phyloP scores from a whole-genome alignment of 2,888 invertebrate species.

The Parapristionchus giblindavisi region DNA sequence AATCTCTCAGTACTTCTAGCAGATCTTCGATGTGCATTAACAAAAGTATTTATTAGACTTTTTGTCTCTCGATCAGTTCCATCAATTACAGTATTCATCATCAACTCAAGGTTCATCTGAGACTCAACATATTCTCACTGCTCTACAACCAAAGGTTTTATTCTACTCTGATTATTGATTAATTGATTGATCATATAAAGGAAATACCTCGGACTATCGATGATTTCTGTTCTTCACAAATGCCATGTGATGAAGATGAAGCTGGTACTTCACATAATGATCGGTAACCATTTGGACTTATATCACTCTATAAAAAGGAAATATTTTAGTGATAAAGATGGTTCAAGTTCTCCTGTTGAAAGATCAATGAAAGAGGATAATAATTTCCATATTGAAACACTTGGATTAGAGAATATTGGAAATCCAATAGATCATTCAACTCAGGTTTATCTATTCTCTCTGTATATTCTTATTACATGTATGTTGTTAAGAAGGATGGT shows the following conservation, averaged over 20 bases:
- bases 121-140: slow-evolving; percentile 34
- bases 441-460: slow-evolving; percentile 1
- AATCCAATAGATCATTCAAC: slow-evolving; percentile 22
- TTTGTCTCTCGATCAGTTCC: not conserved
- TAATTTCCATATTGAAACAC: slow-evolving; percentile 27
- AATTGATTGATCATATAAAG: not conserved
- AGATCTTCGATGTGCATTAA: slow-evolving; percentile 13
- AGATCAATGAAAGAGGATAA: not conserved
- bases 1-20: slow-evolving; percentile 18
- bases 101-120: not conserved
- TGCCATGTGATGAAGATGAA: slow-evolving; percentile 3
- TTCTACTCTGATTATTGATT: not conserved
- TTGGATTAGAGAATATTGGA: slow-evolving; percentile 24
- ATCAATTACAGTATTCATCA: not conserved
- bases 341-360: slow-evolving; percentile 9
- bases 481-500: not conserved
- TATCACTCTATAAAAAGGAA: not conserved
- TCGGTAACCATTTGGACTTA: not conserved
- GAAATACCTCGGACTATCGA: not conserved
- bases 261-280: not conserved
- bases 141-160: not conserved
- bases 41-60: not conserved
- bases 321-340: not conserved
- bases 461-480: too few species aligned
- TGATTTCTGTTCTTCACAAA: slow-evolving; percentile 31